phyloP scores from a whole-genome alignment of 2,888 invertebrate genomes.

The Rhamnusium bicolor region DNA sequence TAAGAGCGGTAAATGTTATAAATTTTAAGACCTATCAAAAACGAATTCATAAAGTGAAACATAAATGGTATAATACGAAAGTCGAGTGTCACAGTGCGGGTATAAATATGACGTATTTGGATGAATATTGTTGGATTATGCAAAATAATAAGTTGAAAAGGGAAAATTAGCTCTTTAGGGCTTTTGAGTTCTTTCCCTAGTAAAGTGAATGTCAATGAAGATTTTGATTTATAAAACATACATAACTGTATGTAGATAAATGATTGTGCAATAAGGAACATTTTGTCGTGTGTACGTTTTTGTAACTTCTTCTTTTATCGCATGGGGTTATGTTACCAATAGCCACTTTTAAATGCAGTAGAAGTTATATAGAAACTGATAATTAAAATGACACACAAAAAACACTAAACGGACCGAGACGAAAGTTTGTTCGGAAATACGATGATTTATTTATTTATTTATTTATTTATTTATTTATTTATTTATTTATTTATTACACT shows the following conservation, averaged over 20 bases:
- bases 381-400: no score
- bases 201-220: constrained; percentile 15
- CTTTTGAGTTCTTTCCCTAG: not conserved
- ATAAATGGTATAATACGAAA: constrained; percentile 43
- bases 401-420: no score
- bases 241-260: not conserved
- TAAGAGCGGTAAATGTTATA: constrained; percentile 33
- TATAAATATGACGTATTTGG: constrained; percentile 24
- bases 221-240: constrained; percentile 8
- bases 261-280: no score
- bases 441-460: no score
- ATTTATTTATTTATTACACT: no score
- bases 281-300: no score
- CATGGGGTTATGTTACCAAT: no score
- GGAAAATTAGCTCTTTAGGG: constrained; percentile 13
- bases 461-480: no score
- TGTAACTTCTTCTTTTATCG: no score
- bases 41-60: constrained; percentile 47
- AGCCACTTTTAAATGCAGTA: no score
- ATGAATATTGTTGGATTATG: constrained; percentile 30
- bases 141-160: constrained; percentile 21
- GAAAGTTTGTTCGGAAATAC: no score
- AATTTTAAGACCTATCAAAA: constrained; percentile 50
- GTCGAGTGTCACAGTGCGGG: constrained; percentile 29
- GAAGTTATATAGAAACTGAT: no score